Evolutionary conservation across 2,113 vertebrate species (phyloP).

Genomic region (Vulpes lagopus): DNA sequence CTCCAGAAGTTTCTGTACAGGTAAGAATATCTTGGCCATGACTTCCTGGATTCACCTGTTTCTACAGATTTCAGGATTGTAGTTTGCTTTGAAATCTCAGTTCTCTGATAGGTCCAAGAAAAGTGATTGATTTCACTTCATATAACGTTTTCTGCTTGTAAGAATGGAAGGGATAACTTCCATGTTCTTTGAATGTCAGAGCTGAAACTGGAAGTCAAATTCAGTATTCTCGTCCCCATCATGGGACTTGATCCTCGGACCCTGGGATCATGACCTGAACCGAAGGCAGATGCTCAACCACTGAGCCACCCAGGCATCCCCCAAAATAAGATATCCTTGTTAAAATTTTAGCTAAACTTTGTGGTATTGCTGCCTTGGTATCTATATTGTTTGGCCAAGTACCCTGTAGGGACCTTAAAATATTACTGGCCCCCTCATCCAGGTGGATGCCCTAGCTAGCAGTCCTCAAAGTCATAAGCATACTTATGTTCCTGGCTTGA

Average conservation of each 20-base stretch:
- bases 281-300: no score
- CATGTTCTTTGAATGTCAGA: background rate
- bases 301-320: no score
- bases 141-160: background rate
- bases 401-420: background rate
- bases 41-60: background rate
- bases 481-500: background rate
- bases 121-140: background rate
- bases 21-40: background rate
- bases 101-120: background rate
- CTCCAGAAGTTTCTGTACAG: background rate
- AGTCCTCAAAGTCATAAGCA: background rate
- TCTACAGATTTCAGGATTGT: background rate
- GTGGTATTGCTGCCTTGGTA: background rate
- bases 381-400: background rate
- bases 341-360: background rate
- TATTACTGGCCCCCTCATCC: fast-evolving
- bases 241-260: no score
- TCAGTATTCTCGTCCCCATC: background rate
- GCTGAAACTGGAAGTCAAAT: background rate
- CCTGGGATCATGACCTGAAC: no score
- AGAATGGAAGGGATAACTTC: background rate
- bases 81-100: background rate
- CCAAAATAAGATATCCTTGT: background rate
- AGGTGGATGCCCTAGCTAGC: background rate